A percentile compares a stretch with the other conserved stretches of the same genome.
These are phyloP conservation scores for Leptarthrus brevirostris DNA, from an alignment of 2,888 invertebrate species.

Conservation along the genomic window DNA sequence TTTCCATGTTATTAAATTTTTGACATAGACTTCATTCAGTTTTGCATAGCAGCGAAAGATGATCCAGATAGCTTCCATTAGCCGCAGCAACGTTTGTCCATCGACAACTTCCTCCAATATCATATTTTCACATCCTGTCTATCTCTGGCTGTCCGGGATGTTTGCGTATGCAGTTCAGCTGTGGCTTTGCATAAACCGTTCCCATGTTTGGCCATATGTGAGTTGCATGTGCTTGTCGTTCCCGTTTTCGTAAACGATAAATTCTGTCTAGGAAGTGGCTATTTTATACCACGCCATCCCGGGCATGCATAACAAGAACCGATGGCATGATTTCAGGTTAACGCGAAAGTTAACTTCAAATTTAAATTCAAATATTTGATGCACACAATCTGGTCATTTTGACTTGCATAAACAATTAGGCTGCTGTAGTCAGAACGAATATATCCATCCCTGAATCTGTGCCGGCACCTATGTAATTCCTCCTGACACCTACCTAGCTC, in stretches of 20 bases:
- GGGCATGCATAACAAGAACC: background rate
- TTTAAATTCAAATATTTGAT: conserved; percentile 53
- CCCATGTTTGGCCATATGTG: conserved; percentile 52
- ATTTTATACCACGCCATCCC: conserved; percentile 26
- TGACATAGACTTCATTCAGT: background rate
- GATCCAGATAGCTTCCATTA: conserved; percentile 11
- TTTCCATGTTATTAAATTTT: background rate
- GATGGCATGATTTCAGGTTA: conserved; percentile 18
- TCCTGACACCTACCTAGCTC: background rate
- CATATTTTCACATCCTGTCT: conserved; percentile 40
- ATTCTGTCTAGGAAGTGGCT: conserved; percentile 42
- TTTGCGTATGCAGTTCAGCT: conserved; percentile 42
- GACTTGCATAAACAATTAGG: conserved; percentile 53
- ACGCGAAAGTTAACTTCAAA: conserved; percentile 52
- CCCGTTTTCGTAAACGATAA: conserved; percentile 49
- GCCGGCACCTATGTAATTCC: background rate
- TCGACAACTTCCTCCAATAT: conserved; percentile 33
- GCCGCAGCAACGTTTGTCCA: background rate
- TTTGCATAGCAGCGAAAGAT: background rate
- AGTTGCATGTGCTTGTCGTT: conserved; percentile 49
- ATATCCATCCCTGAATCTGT: background rate
- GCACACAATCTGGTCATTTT: conserved; percentile 50
- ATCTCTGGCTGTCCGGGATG: background rate
- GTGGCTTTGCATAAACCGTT: conserved; percentile 51
- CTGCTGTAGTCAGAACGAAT: conserved; percentile 23